phyloP scores from a whole-genome alignment of 2,888 invertebrate genomes.

The Belgica antarctica region DNA sequence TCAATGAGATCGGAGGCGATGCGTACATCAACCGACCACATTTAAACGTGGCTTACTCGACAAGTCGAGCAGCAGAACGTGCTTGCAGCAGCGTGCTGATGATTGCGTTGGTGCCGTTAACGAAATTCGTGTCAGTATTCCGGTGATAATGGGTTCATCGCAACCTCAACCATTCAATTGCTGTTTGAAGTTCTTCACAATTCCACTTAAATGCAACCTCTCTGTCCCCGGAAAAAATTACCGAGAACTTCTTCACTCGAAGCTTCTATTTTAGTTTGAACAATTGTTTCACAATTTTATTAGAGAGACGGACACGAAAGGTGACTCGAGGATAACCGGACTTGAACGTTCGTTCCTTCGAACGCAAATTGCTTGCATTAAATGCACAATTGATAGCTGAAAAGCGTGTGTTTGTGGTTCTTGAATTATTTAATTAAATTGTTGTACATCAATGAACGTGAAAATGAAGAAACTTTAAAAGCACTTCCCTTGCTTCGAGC shows the following conservation, averaged over 20 bases:
- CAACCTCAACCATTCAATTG: constrained; percentile 1
- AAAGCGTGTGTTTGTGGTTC: constrained; percentile 10
- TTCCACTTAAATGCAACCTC: background rate
- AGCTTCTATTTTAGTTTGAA: background rate
- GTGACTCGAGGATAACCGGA: background rate
- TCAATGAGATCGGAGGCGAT: constrained; percentile 38
- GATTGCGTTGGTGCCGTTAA: constrained; percentile 29
- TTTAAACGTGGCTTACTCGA: constrained; percentile 44
- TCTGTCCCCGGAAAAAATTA: background rate
- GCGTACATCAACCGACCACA: constrained; percentile 37
- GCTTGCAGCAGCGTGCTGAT: background rate
- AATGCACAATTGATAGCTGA: background rate
- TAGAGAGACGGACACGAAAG: background rate
- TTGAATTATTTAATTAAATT: constrained; percentile 28
- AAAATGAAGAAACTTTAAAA: background rate
- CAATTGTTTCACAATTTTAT: background rate
- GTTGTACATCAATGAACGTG: background rate
- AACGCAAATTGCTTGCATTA: background rate
- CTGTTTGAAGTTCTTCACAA: constrained; percentile 11
- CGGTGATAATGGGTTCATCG: constrained; percentile 33
- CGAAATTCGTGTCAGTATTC: constrained; percentile 22
- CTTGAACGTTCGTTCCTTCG: background rate
- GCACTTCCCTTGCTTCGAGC: background rate
- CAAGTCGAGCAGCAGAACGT: constrained; percentile 32
- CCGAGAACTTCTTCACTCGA: background rate